Conservation (phyloP, 1,140 invertebrate genomes). For the Temnothorax longispinosus region DNA sequence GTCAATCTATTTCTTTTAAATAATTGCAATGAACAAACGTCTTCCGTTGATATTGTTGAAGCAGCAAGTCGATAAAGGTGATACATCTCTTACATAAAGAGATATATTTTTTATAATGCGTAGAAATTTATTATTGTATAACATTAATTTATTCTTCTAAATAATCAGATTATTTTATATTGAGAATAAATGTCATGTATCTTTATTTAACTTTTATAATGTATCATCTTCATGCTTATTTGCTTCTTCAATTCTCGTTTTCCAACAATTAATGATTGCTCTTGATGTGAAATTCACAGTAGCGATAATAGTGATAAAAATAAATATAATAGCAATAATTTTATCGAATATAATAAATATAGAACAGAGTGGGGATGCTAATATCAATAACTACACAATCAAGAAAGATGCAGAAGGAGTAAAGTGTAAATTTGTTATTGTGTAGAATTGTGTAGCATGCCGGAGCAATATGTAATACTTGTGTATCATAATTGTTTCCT, state of each 20-base stretch:
- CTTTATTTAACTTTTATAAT: neutral
- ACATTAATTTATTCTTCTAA: neutral
- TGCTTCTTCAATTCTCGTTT: neutral
- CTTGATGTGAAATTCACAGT: neutral
- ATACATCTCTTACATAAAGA: neutral
- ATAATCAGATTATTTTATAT: neutral
- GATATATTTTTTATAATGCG: neutral
- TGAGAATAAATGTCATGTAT: neutral
- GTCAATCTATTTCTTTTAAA: neutral
- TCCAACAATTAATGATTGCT: neutral
- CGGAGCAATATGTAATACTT: slow-evolving; percentile 31
- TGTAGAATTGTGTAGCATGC: slow-evolving; percentile 27
- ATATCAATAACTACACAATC: neutral
- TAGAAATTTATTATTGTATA: neutral
- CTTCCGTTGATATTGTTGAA: neutral
- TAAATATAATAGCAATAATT: slow-evolving; percentile 4
- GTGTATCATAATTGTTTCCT: slow-evolving; percentile 26
- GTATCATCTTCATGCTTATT: neutral
- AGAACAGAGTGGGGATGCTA: neutral
- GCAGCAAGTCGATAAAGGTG: neutral
- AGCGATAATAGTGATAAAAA: slow-evolving; percentile 1
- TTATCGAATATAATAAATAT: neutral
- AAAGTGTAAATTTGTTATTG: slow-evolving; percentile 4
- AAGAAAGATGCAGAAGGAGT: neutral
- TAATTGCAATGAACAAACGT: neutral